phyloP scores from a whole-genome alignment of 2,888 invertebrate species.

The Agrypnus murinus region DNA sequence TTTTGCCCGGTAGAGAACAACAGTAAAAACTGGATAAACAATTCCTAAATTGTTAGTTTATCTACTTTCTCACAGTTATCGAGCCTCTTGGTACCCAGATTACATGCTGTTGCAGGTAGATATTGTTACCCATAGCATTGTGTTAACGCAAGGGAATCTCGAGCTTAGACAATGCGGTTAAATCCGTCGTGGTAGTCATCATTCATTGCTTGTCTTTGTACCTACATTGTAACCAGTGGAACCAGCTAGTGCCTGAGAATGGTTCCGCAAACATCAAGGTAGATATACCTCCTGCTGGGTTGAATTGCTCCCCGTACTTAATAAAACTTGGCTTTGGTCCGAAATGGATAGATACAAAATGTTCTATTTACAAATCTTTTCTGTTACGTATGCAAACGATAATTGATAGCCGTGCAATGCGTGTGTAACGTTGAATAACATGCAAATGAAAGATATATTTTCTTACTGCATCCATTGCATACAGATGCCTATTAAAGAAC shows the following conservation, averaged over 20 bases:
- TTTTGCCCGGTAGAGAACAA: slow-evolving; percentile 6
- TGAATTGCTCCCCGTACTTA: slow-evolving; percentile 56
- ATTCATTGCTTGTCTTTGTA: slow-evolving; percentile 61
- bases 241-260: slow-evolving; percentile 59
- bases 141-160: slow-evolving; percentile 52
- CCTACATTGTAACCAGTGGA: slow-evolving; percentile 58
- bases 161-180: slow-evolving; percentile 56
- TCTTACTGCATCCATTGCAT: slow-evolving; percentile 25
- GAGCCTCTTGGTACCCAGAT: slow-evolving; percentile 27
- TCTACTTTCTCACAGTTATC: slow-evolving; percentile 27
- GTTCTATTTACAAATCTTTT: slow-evolving; percentile 34
- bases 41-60: slow-evolving; percentile 11
- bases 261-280: slow-evolving; percentile 62
- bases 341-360: slow-evolving; percentile 17
- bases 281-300: slow-evolving; percentile 58
- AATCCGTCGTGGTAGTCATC: slow-evolving; percentile 59
- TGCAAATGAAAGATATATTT: slow-evolving; percentile 36
- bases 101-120: slow-evolving; percentile 36
- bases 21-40: slow-evolving; percentile 12
- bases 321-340: slow-evolving; percentile 37
- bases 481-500: slow-evolving; percentile 28
- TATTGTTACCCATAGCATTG: slow-evolving; percentile 47
- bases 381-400: slow-evolving; percentile 31
- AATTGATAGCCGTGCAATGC: slow-evolving; percentile 36
- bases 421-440: slow-evolving; percentile 37